phyloP scores from a whole-genome alignment of 2,888 invertebrate genomes.

The Alcis repandata region DNA sequence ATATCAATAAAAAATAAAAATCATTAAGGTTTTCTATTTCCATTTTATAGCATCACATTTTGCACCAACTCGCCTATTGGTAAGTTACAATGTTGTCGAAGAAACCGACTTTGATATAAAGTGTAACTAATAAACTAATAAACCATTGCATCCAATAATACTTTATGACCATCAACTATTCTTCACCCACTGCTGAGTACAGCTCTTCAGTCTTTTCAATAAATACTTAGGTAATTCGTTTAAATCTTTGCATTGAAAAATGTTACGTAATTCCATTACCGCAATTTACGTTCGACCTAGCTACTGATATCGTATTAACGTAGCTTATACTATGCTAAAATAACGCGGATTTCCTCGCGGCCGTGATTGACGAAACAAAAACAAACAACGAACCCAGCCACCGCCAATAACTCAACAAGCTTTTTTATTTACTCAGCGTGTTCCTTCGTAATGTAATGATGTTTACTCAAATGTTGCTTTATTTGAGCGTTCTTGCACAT shows the following conservation, averaged over 20 bases:
- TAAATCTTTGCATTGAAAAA: neutral
- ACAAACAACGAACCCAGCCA: slow-evolving; percentile 52
- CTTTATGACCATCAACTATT: no score
- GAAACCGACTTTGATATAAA: no score
- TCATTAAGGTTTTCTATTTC: no score
- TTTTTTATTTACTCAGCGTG: slow-evolving; percentile 46
- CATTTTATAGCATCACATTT: no score
- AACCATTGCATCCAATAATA: no score
- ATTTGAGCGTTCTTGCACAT: slow-evolving; percentile 34
- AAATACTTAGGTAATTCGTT: neutral
- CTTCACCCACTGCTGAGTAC: no score
- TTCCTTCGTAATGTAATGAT: slow-evolving; percentile 43
- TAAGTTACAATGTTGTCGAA: no score
- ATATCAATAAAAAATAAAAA: no score
- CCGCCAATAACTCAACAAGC: slow-evolving; percentile 42
- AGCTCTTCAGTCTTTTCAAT: no score
- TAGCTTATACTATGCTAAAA: slow-evolving; percentile 42
- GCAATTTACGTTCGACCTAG: slow-evolving; percentile 34
- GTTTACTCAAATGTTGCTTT: slow-evolving; percentile 36
- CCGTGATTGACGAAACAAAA: slow-evolving; percentile 51
- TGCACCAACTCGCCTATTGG: no score
- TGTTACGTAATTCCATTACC: neutral
- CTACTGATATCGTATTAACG: slow-evolving; percentile 32
- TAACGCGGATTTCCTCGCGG: slow-evolving; percentile 48
- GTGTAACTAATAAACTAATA: no score